These are phyloP conservation scores for Lacanobia wlatinum DNA, from an alignment of 2,888 invertebrate species.

Conservation along the genomic window DNA sequence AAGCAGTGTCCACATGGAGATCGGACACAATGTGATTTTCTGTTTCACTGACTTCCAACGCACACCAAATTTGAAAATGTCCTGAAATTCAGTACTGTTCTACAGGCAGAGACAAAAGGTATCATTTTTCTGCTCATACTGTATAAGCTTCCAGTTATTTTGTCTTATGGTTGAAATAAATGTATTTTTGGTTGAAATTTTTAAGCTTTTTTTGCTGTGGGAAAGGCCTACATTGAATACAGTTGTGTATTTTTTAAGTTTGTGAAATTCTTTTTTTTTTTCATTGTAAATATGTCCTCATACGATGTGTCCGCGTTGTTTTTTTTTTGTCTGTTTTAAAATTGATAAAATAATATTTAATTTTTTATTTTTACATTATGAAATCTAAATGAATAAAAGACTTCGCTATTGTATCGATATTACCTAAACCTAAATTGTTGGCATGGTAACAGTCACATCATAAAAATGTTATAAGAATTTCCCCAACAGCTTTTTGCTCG, in stretches of 20 bases:
- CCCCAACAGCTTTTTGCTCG: background rate
- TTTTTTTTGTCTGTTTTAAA: no score
- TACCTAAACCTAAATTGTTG: background rate
- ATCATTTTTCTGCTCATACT: conserved; percentile 56
- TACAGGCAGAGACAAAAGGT: conserved; percentile 54
- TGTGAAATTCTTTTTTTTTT: background rate
- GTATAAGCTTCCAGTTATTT: conserved; percentile 24
- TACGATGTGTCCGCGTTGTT: no score
- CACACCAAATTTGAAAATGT: conserved; percentile 63
- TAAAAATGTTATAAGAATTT: background rate
- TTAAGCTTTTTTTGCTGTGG: background rate
- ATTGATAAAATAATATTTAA: no score
- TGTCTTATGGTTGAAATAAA: conserved; percentile 12
- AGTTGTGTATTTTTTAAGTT: background rate
- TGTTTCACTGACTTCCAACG: conserved; percentile 61
- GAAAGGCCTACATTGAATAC: background rate
- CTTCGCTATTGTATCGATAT: no score
- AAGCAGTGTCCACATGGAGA: conserved; percentile 57
- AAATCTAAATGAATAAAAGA: no score
- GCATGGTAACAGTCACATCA: background rate
- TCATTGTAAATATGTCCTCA: background rate
- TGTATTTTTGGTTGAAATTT: conserved; percentile 11
- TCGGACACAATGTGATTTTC: conserved; percentile 70
- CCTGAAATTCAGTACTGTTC: conserved; percentile 63
- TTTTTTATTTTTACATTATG: no score